These are phyloP conservation scores for Polyergus mexicanus DNA, from an alignment of 1,140 invertebrate species.

Conservation along the genomic window DNA sequence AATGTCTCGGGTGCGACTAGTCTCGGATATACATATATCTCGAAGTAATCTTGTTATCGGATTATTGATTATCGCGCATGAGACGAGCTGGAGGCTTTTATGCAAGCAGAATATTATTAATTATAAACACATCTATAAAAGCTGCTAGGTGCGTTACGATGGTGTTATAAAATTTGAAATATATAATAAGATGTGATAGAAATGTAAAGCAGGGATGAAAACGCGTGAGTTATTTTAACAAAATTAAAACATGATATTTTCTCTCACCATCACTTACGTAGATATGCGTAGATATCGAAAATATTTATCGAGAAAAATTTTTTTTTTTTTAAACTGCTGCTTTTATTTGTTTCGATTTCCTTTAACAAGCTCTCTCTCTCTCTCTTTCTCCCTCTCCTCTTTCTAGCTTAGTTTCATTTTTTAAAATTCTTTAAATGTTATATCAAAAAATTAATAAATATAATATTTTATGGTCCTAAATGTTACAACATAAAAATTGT, in stretches of 20 bases:
- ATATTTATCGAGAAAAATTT: constrained; percentile 29
- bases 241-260: neutral
- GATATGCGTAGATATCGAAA: neutral
- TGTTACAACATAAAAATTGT: constrained; percentile 2
- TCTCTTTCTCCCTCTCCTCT: too few relatives aligned
- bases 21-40: neutral
- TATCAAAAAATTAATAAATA: neutral
- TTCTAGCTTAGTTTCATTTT: neutral
- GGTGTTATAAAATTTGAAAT: neutral
- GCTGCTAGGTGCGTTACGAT: neutral
- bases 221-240: constrained; percentile 1
- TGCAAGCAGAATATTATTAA: constrained; percentile 14
- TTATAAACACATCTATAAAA: neutral
- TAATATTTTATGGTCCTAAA: neutral
- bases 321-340: neutral
- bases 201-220: neutral
- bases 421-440: neutral
- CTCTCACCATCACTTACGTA: neutral
- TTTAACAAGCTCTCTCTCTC: neutral
- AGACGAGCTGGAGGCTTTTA: neutral
- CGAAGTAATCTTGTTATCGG: neutral
- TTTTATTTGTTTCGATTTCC: neutral
- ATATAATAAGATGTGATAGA: too few relatives aligned
- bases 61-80: neutral
- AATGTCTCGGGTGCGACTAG: neutral